Base-by-base conservation (phyloP, 1,140 invertebrate species). In the Ditylenchus dipsaci region DNA sequence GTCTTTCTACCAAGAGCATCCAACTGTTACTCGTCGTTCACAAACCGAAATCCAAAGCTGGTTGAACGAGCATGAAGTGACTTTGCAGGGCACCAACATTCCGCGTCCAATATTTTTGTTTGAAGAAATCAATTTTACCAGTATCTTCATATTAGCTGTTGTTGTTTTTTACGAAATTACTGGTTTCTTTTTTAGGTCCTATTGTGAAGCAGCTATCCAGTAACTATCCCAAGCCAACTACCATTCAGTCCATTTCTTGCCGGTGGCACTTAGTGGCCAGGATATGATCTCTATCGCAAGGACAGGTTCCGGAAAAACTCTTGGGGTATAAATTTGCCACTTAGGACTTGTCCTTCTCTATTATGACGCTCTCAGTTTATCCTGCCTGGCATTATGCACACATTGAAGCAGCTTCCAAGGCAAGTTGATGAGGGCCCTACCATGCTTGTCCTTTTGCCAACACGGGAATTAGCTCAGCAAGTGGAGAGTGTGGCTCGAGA, bases 381-480 rank as follows among this genome's bases (percentile, higher is more conserved):
- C 13, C 66, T 69, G 21, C 29, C 43, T 0, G 38, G 86, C 9
- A 91, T 95, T 83, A 90, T 96, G 29, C 93, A 97, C 81, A 94
- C 94, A 65, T 92, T 91, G 76, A 88, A 93, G 80, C 93, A 96
- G 82, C 88, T 88, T n/a, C 68, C 60, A 15, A 68, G 76, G 45
- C 53, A 49, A 13, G 65, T 56, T n/a, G 62, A 62, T 57, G 81
- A 80, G 1, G 80, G 80, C 29, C 77, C 80, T 1, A 43, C 59
- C 3, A 83, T 82, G 29, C 85, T 97, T 7, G 89, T 96, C 23
- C 85, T 97, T 49, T 91, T 93, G 29, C 94, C 94, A 1, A 97
- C 94, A 1, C 85, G 94, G 81, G 94, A 97, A 84, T 85, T 97
- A 67, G 94, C 94, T 1, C 93, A 96, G 81, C 94, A 97, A 85